Evolutionary conservation across 2,113 vertebrate genomes (phyloP).

Genomic region (Antigone vipio): DNA sequence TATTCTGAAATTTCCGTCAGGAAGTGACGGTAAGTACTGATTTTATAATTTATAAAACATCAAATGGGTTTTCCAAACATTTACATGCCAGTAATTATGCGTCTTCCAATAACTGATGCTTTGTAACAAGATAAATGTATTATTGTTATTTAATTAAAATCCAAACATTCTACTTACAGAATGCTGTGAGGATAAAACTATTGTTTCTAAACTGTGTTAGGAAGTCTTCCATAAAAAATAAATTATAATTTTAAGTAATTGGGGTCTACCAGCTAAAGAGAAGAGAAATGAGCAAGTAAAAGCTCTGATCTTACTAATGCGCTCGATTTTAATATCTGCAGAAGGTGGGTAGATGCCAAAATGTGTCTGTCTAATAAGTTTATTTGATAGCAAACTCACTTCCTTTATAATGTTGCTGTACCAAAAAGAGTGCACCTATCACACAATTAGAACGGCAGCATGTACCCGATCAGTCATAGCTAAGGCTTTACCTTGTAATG

Average conservation of each 20-base stretch:
- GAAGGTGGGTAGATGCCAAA: background rate
- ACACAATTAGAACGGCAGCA: background rate
- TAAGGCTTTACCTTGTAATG: background rate
- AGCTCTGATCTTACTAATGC: background rate
- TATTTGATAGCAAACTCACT: background rate
- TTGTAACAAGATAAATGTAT: background rate
- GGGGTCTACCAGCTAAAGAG: background rate
- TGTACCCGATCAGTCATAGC: background rate
- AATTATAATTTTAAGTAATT: background rate
- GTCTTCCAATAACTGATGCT: background rate
- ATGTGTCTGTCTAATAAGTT: background rate
- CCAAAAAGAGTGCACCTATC: background rate
- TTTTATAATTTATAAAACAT: conserved; percentile 11
- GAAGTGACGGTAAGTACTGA: conserved; percentile 46
- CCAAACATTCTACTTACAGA: background rate
- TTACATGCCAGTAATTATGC: background rate
- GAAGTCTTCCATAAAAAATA: background rate
- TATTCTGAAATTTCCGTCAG: background rate
- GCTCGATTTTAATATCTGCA: background rate
- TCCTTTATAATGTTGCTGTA: background rate
- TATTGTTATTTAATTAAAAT: background rate
- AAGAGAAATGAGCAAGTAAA: background rate
- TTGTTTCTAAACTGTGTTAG: background rate
- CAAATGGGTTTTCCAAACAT: background rate
- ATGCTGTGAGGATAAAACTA: background rate